A percentile compares a stretch with the other conserved stretches of the same genome.
These are phyloP conservation scores for Spodoptera litura DNA, from an alignment of 1,140 invertebrate genomes.

Conservation along the genomic window DNA sequence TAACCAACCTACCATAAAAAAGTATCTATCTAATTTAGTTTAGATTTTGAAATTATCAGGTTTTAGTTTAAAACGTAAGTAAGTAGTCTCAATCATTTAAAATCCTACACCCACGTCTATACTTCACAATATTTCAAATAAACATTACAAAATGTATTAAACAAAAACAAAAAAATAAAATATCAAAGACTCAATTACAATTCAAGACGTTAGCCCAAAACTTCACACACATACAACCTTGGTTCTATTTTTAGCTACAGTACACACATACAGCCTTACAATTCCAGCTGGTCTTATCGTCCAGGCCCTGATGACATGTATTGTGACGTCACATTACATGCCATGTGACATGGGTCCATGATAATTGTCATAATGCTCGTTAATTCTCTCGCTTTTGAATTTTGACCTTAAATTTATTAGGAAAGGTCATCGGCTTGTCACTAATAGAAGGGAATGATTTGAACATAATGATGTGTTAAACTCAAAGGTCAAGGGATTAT, in stretches of 20 bases:
- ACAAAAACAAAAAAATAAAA: no score
- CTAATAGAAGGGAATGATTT: background rate
- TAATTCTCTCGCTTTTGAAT: background rate
- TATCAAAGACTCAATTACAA: no score
- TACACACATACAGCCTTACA: background rate
- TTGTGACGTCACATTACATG: conserved; percentile 5
- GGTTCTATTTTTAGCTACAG: background rate
- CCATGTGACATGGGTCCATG: conserved; percentile 20
- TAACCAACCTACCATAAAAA: no score
- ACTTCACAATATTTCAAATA: no score
- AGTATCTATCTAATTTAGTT: no score
- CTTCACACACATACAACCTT: background rate
- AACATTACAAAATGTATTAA: no score
- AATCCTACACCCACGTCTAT: background rate
- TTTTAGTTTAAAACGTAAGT: no score
- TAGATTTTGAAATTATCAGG: no score
- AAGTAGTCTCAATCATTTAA: no score
- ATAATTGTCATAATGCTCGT: conserved; percentile 2
- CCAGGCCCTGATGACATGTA: background rate
- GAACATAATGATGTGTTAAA: background rate
- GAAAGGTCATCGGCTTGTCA: background rate
- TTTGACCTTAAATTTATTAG: background rate
- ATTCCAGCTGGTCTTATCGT: background rate
- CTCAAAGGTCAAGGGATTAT: background rate
- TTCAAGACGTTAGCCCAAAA: no score